phyloP scores from a whole-genome alignment of 2,113 vertebrate species.

The Coracopsis vasa region DNA sequence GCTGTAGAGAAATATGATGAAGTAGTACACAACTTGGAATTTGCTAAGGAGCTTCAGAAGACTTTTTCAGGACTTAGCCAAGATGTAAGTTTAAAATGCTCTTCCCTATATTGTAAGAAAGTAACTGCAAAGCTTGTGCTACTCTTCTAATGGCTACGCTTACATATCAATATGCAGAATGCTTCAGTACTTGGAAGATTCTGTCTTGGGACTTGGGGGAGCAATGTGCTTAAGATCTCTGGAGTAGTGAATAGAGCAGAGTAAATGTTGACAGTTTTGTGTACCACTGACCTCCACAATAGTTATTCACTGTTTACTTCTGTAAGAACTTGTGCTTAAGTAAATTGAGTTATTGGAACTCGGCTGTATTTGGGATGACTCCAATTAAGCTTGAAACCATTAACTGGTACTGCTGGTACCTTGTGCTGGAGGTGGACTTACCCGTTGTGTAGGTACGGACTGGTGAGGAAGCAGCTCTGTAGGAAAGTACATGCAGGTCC shows the following conservation, averaged over 20 bases:
- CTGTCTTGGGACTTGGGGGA: not conserved
- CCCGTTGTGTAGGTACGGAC: not conserved
- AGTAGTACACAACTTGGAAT: conserved; percentile 90
- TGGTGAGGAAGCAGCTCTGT: not conserved
- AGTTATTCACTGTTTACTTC: not conserved
- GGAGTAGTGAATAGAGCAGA: not conserved
- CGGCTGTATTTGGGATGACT: not conserved
- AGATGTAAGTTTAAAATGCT: conserved; percentile 79
- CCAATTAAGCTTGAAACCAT: not conserved
- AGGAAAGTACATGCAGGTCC: not conserved
- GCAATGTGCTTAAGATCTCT: not conserved
- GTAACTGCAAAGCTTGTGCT: not conserved
- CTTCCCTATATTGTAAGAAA: not conserved
- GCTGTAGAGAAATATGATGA: conserved; percentile 92
- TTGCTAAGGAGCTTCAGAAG: conserved; percentile 93
- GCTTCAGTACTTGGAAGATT: not conserved
- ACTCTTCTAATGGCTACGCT: not conserved
- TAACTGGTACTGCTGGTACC: not conserved
- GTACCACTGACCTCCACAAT: not conserved
- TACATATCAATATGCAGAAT: not conserved
- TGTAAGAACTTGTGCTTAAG: not conserved
- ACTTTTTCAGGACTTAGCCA: conserved; percentile 87
- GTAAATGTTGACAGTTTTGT: not conserved
- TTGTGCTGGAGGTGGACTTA: not conserved
- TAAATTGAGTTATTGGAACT: not conserved